These are phyloP conservation scores for Drosophila anomalipes DNA, from an alignment of 2,888 invertebrate genomes.

Conservation along the genomic window DNA sequence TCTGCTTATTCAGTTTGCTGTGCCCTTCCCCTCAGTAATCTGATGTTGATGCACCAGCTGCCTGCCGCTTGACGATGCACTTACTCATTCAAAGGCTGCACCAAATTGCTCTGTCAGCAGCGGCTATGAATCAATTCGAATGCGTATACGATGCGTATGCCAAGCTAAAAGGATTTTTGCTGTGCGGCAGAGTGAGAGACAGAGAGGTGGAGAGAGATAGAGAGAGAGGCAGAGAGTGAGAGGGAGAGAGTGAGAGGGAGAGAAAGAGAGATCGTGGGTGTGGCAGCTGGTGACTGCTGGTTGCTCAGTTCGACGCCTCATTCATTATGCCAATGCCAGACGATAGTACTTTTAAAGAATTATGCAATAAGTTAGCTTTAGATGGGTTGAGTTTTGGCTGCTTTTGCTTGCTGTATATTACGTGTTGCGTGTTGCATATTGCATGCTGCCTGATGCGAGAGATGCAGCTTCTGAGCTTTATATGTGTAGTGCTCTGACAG, in stretches of 20 bases:
- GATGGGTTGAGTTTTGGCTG: constrained; percentile 57
- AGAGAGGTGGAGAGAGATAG: no score
- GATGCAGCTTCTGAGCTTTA: constrained; percentile 57
- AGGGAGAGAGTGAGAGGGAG: not conserved
- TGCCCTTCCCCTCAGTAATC: not conserved
- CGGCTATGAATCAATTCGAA: constrained; percentile 64
- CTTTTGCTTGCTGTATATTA: constrained; percentile 48
- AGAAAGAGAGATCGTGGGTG: constrained; percentile 18
- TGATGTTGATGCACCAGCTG: not conserved
- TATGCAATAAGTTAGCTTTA: constrained; percentile 78
- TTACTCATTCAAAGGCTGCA: constrained; percentile 58
- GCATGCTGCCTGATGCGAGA: constrained; percentile 19
- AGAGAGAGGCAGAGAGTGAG: not conserved
- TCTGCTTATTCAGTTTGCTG: constrained; percentile 60
- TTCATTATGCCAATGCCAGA: constrained; percentile 78
- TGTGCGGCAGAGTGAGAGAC: not conserved
- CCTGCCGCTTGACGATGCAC: constrained; percentile 46
- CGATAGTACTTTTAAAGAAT: constrained; percentile 73
- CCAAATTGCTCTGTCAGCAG: constrained; percentile 64
- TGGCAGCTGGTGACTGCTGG: constrained; percentile 52
- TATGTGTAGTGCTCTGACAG: constrained; percentile 47
- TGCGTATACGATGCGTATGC: constrained; percentile 45
- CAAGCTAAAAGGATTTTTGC: constrained; percentile 38
- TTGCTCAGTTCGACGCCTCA: constrained; percentile 65
- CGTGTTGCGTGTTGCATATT: constrained; percentile 47